These are phyloP conservation scores for Masticophis lateralis DNA, from an alignment of 2,797 vertebrate genomes.

Conservation along the genomic window DNA sequence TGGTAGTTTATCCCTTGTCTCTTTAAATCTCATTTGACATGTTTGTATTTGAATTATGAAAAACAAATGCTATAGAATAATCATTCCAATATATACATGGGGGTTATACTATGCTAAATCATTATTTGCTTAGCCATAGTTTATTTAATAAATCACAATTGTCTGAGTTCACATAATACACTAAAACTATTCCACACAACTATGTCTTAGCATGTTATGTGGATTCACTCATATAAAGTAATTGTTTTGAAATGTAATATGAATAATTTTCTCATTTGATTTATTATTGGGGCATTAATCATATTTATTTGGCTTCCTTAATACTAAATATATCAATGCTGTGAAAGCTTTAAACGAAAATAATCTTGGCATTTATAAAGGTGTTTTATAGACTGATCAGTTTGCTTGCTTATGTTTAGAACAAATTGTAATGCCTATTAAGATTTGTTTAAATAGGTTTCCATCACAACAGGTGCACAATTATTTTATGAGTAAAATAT, in stretches of 20 bases:
- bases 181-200: neutral
- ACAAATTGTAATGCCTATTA: constrained; percentile 65
- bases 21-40: constrained; percentile 49
- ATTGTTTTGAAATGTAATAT: neutral
- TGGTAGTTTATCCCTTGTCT: constrained; percentile 48
- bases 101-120: neutral
- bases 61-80: neutral
- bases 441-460: constrained; percentile 77
- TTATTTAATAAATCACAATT: neutral
- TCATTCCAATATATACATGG: neutral
- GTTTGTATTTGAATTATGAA: constrained; percentile 26
- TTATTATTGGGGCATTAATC: constrained; percentile 16
- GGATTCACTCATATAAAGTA: neutral
- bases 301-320: constrained; percentile 12
- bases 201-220: neutral
- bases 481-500: constrained; percentile 84
- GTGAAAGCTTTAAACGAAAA: constrained; percentile 25
- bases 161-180: neutral
- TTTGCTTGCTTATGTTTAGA: constrained; percentile 59
- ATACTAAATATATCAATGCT: constrained; percentile 31
- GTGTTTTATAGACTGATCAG: constrained; percentile 51
- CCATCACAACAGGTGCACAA: constrained; percentile 81
- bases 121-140: neutral
- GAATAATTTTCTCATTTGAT: constrained; percentile 13
- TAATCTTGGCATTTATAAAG: constrained; percentile 50